Conservation (phyloP, 2,888 invertebrate genomes). For the Cyaniris semiargus region DNA sequence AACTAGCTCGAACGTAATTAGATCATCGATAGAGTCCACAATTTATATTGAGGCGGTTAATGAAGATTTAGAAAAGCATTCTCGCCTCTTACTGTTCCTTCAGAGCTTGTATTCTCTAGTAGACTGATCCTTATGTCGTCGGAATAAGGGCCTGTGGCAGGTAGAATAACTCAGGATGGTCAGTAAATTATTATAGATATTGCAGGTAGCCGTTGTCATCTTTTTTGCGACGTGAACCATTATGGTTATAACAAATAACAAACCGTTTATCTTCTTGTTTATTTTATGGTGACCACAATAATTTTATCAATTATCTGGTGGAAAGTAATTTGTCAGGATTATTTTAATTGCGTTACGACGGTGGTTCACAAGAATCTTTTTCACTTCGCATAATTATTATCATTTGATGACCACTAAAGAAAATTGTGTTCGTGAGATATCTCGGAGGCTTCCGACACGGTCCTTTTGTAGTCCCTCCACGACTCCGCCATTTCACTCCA, state of each 20-base stretch:
- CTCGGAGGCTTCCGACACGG: neutral
- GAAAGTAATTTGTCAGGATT: neutral
- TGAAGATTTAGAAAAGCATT: conserved; percentile 64
- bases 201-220: conserved; percentile 61
- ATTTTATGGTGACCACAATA: conserved; percentile 24
- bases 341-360: neutral
- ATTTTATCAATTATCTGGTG: conserved; percentile 8
- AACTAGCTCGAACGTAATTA: conserved; percentile 52
- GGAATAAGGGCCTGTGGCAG: neutral
- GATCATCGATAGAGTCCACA: conserved; percentile 62
- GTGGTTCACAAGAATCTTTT: neutral
- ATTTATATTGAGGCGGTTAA: conserved; percentile 64
- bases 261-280: conserved; percentile 40
- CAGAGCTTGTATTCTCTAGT: neutral
- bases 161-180: neutral
- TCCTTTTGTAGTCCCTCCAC: neutral
- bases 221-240: conserved; percentile 49
- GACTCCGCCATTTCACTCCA: conserved; percentile 14
- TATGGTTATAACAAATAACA: conserved; percentile 46
- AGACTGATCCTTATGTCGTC: neutral
- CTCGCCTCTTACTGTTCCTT: conserved; percentile 40
- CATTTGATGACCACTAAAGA: neutral
- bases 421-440: conserved; percentile 6
- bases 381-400: neutral
- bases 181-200: conserved; percentile 44